Evolutionary conservation across 2,113 vertebrate genomes (phyloP).

Genomic region (Ginglymostoma cirratum): DNA sequence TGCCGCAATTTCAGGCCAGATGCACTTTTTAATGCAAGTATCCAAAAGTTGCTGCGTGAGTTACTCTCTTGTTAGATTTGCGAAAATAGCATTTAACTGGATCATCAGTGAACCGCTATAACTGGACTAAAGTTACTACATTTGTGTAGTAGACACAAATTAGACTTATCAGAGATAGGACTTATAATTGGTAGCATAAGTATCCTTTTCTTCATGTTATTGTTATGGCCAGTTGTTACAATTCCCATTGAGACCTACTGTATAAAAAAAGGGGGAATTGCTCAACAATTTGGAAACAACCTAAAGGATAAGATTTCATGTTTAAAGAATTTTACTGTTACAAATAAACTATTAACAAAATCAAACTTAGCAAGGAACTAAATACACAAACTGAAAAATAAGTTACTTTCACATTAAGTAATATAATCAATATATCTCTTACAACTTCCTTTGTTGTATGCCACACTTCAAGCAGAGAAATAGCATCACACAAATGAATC

Average conservation of each 20-base stretch:
- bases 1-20: background rate
- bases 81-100: no score
- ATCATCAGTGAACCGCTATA: background rate
- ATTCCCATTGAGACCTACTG: background rate
- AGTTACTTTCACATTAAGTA: background rate
- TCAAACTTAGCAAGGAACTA: background rate
- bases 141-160: background rate
- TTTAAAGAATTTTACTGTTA: background rate
- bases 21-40: background rate
- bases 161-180: background rate
- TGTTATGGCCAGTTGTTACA: background rate
- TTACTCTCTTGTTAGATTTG: no score
- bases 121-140: background rate
- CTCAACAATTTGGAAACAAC: background rate
- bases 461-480: no score
- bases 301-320: background rate
- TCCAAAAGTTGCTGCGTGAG: background rate
- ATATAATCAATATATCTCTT: background rate
- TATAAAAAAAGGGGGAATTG: background rate
- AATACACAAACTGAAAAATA: background rate
- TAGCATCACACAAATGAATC: no score
- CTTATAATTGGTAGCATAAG: background rate
- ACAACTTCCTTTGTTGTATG: background rate
- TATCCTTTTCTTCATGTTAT: background rate
- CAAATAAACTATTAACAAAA: background rate